Conservation (phyloP, 2,888 invertebrate species). For the Yponomeuta cagnagella region DNA sequence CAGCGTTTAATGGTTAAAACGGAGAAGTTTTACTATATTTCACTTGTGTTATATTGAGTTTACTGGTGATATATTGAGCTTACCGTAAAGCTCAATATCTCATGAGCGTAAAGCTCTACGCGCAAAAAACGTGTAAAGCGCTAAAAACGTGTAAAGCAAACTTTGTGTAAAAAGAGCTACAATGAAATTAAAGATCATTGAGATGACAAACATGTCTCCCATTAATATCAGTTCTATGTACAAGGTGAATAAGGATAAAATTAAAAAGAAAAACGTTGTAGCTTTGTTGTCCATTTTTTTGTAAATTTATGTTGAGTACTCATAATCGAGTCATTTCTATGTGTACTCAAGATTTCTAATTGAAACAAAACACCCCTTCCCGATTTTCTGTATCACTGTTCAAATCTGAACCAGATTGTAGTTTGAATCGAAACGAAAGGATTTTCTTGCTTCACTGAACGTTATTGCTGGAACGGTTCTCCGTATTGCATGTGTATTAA, state of each 20-base stretch:
- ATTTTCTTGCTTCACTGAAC: neutral
- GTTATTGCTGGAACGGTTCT: neutral
- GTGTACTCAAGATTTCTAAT: neutral
- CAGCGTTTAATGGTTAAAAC: neutral
- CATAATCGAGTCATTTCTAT: neutral
- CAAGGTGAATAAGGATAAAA: too few species aligned
- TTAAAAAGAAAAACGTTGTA: too few species aligned
- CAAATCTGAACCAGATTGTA: neutral
- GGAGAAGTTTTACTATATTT: too few species aligned
- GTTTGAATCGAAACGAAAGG: neutral
- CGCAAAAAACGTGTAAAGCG: too few species aligned
- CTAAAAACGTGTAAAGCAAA: too few species aligned
- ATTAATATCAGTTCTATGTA: too few species aligned
- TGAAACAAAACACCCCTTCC: neutral
- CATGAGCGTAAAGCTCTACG: too few species aligned
- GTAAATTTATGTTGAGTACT: neutral
- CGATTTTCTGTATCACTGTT: neutral
- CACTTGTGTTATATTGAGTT: too few species aligned
- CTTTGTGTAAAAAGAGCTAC: too few species aligned
- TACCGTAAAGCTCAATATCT: neutral
- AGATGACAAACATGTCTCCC: too few species aligned
- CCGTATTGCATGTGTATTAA: neutral
- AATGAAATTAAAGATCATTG: too few species aligned
- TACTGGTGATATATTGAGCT: conserved; percentile 16
- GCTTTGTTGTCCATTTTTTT: too few species aligned